Base-by-base conservation (phyloP, 2,113 vertebrate genomes). In the Podarcis cretensis region DNA sequence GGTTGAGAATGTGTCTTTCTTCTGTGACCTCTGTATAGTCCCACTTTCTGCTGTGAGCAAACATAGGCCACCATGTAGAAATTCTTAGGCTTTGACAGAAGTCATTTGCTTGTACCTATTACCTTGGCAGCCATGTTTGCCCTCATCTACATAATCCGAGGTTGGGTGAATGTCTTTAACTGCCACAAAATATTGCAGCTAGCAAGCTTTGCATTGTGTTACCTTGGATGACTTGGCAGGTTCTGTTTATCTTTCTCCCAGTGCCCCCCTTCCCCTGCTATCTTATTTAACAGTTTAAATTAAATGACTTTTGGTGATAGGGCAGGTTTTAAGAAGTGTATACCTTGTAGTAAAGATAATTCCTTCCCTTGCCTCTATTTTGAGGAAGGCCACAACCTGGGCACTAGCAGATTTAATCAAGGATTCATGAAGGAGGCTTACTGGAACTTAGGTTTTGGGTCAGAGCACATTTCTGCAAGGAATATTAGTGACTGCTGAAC, bases 81-180 rank as follows among this genome's bases (percentile, higher is more conserved):
- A 87, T 37, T 68, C 40, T 83, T 83, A 59, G 57, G 40, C 40
- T 89, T 77, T 83, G 35, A 89, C 25, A 75, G 54, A 35, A 68
- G 13, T 66, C 30, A 48, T 20, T 37, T 30, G 73, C 12, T 66
- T 76, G 30, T 59, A 37, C 16, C 63, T 37, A 48, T 68, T 71
- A 23, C 12, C 32, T 25, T 87, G 48, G 71, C 83, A 76, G 20
- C 57, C 30, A 48, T 86, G 63, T 65, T 83, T 23, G n/a, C n/a
- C 32, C 40, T 54, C 48, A 57, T 35, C 32, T 83, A 32, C 21
- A 80, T 71, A 16, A 71, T 77, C 59, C 83, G 40, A 71, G 16
- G 7, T 54, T 77, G n/a, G 32, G 35, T 77, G 27, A 87, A 88
- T 65, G 54, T 27, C 74, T 69, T 68, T 23, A 20, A 68, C 2